Conservation (phyloP, 1,140 invertebrate species). For the fruit fly (Drosophila melanogaster) region DNA sequence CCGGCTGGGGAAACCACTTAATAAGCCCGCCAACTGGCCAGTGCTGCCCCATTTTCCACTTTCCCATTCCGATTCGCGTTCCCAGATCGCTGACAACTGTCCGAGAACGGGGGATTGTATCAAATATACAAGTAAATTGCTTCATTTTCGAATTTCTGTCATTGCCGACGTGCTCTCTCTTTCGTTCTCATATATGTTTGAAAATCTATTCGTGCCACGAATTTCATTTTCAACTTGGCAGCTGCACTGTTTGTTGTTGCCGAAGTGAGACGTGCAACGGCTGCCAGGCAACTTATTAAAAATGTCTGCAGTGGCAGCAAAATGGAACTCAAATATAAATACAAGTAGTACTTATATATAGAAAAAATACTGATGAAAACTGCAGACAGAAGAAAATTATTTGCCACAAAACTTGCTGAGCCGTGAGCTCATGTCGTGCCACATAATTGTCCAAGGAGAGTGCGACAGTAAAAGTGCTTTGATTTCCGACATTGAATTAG, state of each 20-base stretch:
- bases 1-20: constrained; percentile 41
- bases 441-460: constrained; percentile 48
- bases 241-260: constrained; percentile 72
- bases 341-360: not conserved
- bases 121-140: constrained; percentile 79
- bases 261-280: constrained; percentile 70
- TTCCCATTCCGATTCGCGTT: not conserved
- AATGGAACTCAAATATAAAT: constrained; percentile 42
- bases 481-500: constrained; percentile 72
- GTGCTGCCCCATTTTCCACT: constrained; percentile 27
- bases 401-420: constrained; percentile 64
- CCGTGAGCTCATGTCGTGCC: constrained; percentile 43
- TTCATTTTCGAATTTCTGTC: constrained; percentile 82
- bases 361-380: constrained; percentile 11
- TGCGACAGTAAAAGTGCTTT: constrained; percentile 66
- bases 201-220: constrained; percentile 80
- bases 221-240: constrained; percentile 81
- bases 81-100: constrained; percentile 61
- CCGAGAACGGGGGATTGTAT: constrained; percentile 53
- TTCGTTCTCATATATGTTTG: constrained; percentile 58
- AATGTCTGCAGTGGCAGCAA: constrained; percentile 71
- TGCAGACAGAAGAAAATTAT: constrained; percentile 61
- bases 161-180: constrained; percentile 59
- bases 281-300: constrained; percentile 81
- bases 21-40: constrained; percentile 50